Percentiles rank a stretch among this genome's conserved stretches.
phyloP scores from a whole-genome alignment of 2,888 invertebrate species.

The Caenorhabditis sp. region DNA sequence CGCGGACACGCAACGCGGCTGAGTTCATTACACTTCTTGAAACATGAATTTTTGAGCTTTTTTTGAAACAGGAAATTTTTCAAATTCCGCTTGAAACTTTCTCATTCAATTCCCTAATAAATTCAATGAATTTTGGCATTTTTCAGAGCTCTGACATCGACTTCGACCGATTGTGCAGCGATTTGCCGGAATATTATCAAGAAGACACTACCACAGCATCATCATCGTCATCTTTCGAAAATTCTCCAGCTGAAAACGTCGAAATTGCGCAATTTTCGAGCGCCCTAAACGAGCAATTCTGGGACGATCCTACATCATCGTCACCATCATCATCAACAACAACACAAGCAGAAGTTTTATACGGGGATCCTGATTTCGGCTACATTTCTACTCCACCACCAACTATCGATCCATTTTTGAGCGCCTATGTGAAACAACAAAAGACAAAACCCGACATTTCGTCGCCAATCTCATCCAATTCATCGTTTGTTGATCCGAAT shows the following conservation, averaged over 20 bases:
- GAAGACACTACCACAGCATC: constrained; percentile 3
- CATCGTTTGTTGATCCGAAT: neutral
- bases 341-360: neutral
- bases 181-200: constrained; percentile 15
- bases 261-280: constrained; percentile 18
- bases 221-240: constrained; percentile 13
- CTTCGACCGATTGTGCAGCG: constrained; percentile 32
- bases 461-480: neutral
- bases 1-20: too few relatives aligned
- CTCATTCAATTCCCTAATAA: too few relatives aligned
- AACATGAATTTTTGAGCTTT: too few relatives aligned
- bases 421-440: neutral
- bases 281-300: constrained; percentile 15
- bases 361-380: constrained; percentile 3
- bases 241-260: neutral
- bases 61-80: too few relatives aligned
- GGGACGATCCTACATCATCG: neutral
- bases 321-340: too few relatives aligned
- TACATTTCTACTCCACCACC: neutral
- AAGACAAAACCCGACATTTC: neutral
- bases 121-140: neutral
- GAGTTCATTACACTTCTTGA: too few relatives aligned
- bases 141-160: constrained; percentile 33
- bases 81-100: too few relatives aligned
- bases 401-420: neutral